Evolutionary conservation across 2,113 vertebrate species (phyloP).

Genomic region (Centropus unirufus): DNA sequence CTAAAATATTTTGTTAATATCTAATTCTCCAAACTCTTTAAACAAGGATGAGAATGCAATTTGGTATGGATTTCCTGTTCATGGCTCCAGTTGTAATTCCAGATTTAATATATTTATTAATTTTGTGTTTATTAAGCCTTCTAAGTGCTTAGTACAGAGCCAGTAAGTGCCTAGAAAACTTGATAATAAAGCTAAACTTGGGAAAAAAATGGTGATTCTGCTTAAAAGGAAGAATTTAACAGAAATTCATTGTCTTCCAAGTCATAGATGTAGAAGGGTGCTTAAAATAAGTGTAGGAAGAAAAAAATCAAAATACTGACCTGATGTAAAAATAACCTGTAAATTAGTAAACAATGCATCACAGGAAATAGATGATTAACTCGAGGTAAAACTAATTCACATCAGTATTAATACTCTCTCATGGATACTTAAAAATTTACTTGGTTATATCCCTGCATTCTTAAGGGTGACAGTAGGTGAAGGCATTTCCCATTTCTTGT

Average conservation of each 20-base stretch:
- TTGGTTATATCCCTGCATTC: neutral
- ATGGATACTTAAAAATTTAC: neutral
- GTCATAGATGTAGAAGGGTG: neutral
- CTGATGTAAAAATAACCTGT: neutral
- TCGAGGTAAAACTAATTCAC: neutral
- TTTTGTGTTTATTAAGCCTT: neutral
- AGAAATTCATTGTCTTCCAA: neutral
- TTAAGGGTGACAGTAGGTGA: neutral
- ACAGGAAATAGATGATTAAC: neutral
- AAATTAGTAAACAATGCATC: neutral
- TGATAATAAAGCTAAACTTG: neutral
- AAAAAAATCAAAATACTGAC: neutral
- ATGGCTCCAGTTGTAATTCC: neutral
- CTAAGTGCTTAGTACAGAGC: neutral
- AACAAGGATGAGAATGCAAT: neutral
- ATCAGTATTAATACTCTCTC: neutral
- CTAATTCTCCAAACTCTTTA: neutral
- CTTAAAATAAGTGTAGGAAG: neutral
- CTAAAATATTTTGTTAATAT: slow-evolving; percentile 3
- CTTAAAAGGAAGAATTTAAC: neutral
- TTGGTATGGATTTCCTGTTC: neutral
- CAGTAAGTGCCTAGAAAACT: neutral
- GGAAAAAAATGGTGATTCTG: neutral
- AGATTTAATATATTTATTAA: neutral
- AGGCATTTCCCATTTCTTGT: fast-evolving